phyloP scores from a whole-genome alignment of 2,113 vertebrate genomes.

The Dromiciops gliroides region DNA sequence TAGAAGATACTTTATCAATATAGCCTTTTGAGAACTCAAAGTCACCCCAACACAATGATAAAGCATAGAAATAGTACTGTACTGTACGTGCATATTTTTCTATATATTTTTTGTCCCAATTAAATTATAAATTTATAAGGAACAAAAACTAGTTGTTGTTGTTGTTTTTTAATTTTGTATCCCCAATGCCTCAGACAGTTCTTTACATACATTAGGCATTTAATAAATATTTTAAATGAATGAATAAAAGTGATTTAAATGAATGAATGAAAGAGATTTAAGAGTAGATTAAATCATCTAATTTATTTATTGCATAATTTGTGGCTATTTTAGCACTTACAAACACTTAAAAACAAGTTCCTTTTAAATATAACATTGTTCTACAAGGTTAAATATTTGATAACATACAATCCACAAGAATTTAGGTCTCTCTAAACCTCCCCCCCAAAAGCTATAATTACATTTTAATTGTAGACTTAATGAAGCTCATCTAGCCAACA shows the following conservation, averaged over 20 bases:
- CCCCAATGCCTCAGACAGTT: background rate
- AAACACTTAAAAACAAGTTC: background rate
- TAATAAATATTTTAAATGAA: background rate
- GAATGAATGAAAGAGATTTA: background rate
- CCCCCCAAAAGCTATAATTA: background rate
- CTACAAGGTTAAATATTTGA: background rate
- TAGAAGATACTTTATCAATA: background rate
- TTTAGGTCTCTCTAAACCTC: conserved; percentile 4
- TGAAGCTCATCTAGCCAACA: background rate
- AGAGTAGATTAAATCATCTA: background rate
- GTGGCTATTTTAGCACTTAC: background rate
- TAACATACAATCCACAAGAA: background rate
- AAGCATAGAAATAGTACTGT: background rate
- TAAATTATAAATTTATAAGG: background rate
- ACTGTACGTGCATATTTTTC: background rate
- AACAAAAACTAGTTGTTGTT: background rate
- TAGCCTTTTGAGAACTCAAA: background rate
- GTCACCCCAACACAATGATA: background rate
- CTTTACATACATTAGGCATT: background rate
- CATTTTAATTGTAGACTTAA: background rate
- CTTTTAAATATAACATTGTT: conserved; percentile 30
- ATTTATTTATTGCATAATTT: background rate
- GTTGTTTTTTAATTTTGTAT: background rate
- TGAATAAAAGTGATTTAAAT: background rate
- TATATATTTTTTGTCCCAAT: background rate